These are phyloP conservation scores for Rhynchopsitta pachyrhyncha DNA, from an alignment of 2,113 vertebrate genomes.

Conservation along the genomic window DNA sequence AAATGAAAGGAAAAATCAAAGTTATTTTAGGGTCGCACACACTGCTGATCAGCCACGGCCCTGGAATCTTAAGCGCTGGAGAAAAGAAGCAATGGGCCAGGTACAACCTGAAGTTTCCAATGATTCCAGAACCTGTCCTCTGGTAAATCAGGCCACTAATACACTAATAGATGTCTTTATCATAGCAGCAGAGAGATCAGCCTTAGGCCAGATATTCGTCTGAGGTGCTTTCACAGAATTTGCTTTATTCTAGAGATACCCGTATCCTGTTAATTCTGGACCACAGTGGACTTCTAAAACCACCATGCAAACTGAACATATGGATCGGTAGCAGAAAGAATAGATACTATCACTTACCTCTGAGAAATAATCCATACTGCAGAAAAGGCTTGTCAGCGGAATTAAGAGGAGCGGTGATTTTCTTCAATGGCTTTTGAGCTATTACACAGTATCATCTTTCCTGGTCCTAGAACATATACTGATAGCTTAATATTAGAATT, in stretches of 20 bases:
- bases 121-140: not conserved
- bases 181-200: not conserved
- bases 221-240: not conserved
- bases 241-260: not conserved
- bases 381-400: slow-evolving; percentile 19
- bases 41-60: not conserved
- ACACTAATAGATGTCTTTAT: not conserved
- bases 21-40: not conserved
- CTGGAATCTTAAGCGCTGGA: not conserved
- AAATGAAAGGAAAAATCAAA: not conserved
- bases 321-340: not conserved
- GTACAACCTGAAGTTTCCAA: not conserved
- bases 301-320: not conserved
- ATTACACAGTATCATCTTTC: not conserved
- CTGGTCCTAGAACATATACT: not conserved
- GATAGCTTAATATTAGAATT: not conserved
- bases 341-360: not conserved
- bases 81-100: not conserved
- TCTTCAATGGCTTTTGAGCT: not conserved
- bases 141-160: not conserved
- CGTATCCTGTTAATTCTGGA: not conserved
- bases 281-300: not conserved
- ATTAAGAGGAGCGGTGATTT: not conserved
- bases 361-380: slow-evolving; percentile 17
- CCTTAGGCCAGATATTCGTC: not conserved